phyloP scores from a whole-genome alignment of 2,888 invertebrate genomes.

The Strigamia transsilvanica region DNA sequence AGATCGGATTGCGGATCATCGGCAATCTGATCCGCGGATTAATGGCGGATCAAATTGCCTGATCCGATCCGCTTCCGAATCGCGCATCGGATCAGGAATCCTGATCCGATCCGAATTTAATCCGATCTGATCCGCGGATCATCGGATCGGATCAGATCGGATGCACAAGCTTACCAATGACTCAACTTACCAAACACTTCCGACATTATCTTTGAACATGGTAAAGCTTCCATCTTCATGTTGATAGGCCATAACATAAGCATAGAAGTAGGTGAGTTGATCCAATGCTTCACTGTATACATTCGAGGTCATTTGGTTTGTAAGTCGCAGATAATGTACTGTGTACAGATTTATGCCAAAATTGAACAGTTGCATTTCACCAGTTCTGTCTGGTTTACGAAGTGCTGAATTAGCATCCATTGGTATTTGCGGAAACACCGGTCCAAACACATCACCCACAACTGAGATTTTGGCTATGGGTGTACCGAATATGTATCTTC shows the following conservation, averaged over 20 bases:
- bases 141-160: too few relatives aligned
- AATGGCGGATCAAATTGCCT: too few relatives aligned
- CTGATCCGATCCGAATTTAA: too few relatives aligned
- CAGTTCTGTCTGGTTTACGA: slow-evolving; percentile 66
- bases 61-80: too few relatives aligned
- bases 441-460: slow-evolving; percentile 69
- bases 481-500: slow-evolving; percentile 69
- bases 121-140: too few relatives aligned
- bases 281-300: slow-evolving; percentile 47
- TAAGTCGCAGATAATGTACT: slow-evolving; percentile 68
- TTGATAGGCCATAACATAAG: slow-evolving; percentile 55
- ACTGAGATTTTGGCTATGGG: slow-evolving; percentile 66
- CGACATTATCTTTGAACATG: slow-evolving; percentile 63
- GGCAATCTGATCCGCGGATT: too few relatives aligned
- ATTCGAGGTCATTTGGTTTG: slow-evolving; percentile 64
- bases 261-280: slow-evolving; percentile 54
- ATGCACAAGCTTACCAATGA: too few relatives aligned
- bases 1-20: too few relatives aligned
- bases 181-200: slow-evolving; percentile 64
- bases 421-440: slow-evolving; percentile 64
- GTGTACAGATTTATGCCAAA: slow-evolving; percentile 69
- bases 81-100: too few relatives aligned
- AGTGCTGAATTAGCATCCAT: slow-evolving; percentile 62
- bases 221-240: slow-evolving; percentile 62
- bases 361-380: slow-evolving; percentile 68